Conservation (phyloP, 2,797 vertebrate species). For the Gadopsis marmoratus region DNA sequence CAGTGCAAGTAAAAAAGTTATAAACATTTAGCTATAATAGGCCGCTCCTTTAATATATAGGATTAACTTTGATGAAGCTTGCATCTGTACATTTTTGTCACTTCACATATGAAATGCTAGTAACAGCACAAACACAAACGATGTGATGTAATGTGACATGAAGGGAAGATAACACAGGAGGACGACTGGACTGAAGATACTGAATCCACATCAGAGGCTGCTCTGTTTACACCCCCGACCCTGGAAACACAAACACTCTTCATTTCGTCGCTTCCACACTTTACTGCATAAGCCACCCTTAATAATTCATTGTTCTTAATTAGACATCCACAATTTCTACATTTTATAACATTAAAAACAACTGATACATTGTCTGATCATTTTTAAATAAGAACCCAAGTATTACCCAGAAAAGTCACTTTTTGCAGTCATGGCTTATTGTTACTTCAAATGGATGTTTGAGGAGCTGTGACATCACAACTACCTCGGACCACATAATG, state of each 20-base stretch:
- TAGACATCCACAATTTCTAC: background rate
- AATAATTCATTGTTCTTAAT: background rate
- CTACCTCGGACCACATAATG: background rate
- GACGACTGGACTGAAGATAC: background rate
- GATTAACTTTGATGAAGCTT: background rate
- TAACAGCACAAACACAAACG: background rate
- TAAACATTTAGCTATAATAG: background rate
- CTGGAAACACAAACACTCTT: conserved; percentile 52
- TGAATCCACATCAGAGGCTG: conserved; percentile 22
- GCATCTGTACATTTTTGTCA: background rate
- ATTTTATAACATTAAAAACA: background rate
- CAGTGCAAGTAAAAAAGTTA: background rate
- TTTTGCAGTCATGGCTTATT: background rate
- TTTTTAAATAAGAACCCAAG: background rate
- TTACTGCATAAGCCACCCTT: background rate
- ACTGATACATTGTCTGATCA: background rate
- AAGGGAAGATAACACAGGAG: background rate
- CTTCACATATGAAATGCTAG: background rate
- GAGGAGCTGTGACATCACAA: background rate
- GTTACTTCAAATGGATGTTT: background rate
- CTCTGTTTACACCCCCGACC: conserved; percentile 31
- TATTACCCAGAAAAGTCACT: background rate
- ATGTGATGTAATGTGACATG: background rate
- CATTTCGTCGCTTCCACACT: background rate
- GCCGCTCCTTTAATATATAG: background rate